Evolutionary conservation across 1,140 invertebrate genomes (phyloP), one percentile per base, ranked within the genome.

Genomic region (Atopsyche davidsoni): DNA sequence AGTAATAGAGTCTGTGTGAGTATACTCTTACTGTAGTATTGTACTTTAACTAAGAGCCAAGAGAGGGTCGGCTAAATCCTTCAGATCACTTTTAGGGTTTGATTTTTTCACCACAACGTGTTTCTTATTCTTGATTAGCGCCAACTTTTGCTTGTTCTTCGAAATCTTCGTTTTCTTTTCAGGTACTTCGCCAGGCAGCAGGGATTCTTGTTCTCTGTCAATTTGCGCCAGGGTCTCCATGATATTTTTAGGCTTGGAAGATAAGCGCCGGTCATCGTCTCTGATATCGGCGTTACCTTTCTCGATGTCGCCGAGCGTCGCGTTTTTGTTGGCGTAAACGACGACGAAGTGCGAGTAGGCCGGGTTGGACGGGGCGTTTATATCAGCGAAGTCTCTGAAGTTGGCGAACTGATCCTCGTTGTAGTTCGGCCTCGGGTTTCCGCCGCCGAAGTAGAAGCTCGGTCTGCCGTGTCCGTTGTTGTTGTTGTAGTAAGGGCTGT

Each of bases 371-470:
- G 86, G 86, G 4, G 85, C 82, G 31, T 88, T 90, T 19, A 91
- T 89, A 58, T 92, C 89, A 1, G 89, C 88, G 60, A 92, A 92
- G 60, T 92, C 89, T 51, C 86, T 78, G 70, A 92, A 92, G 61
- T 91, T 89, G 2, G 87, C 86, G 59, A 92, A 92, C 60, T 87
- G 86, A 58, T 87, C 77, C 59, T 79, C 82, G 25, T 80, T 79
- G 53, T 77, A 78, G 49, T 76, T 73, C 0, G 79, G 79, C 60
- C 78, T 67, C 6, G 75, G 74, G 43, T 78, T 78, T 0, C 68
- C 66, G 32, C 71, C 67, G n/a, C 65, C 76, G n/a, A 79, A 75
- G 35, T 76, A 77, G 6, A 72, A 66, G 2, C 78, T 75, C 3
- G 81, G 81, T 41, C 83, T 69, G 1, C 79, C 80, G 51, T 82